phyloP scores from a whole-genome alignment of 2,888 invertebrate species.

The Ormia ochracea region DNA sequence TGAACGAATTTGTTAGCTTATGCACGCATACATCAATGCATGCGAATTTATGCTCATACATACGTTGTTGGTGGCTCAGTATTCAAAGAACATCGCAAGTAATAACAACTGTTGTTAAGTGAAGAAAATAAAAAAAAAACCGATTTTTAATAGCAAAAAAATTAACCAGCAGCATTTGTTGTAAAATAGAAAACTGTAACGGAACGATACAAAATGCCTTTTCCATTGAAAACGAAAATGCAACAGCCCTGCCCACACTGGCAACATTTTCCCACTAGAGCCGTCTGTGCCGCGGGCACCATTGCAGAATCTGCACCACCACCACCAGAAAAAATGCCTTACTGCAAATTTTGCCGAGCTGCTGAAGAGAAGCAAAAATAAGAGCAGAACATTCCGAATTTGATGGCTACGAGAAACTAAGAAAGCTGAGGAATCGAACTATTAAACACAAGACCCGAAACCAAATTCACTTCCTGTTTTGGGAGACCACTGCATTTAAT shows the following conservation, averaged over 20 bases:
- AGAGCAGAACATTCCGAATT: not conserved
- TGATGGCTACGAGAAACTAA: not conserved
- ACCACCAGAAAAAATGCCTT: constrained; percentile 57
- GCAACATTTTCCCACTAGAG: constrained; percentile 74
- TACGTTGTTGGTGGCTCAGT: constrained; percentile 40
- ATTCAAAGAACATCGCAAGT: constrained; percentile 33
- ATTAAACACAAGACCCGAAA: not conserved
- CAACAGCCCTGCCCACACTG: constrained; percentile 76
- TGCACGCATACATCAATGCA: not conserved
- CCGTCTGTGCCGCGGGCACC: constrained; percentile 10
- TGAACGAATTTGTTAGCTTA: not conserved
- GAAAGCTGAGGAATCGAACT: not conserved
- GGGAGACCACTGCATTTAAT: not conserved
- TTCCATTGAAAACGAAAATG: constrained; percentile 72
- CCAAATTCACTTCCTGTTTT: not conserved
- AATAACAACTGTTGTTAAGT: constrained; percentile 34
- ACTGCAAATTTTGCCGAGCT: constrained; percentile 57
- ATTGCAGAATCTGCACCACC: constrained; percentile 55
- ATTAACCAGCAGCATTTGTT: too few species aligned
- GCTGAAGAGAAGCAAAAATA: constrained; percentile 5
- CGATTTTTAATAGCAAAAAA: not conserved
- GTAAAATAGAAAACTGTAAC: not conserved
- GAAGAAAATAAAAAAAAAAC: not conserved
- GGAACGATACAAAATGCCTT: constrained; percentile 67
- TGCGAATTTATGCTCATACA: constrained; percentile 33